Evolutionary conservation across 2,797 vertebrate species (phyloP), one percentile per base, ranked within the genome.

Genomic region (Crax fasciolata): DNA sequence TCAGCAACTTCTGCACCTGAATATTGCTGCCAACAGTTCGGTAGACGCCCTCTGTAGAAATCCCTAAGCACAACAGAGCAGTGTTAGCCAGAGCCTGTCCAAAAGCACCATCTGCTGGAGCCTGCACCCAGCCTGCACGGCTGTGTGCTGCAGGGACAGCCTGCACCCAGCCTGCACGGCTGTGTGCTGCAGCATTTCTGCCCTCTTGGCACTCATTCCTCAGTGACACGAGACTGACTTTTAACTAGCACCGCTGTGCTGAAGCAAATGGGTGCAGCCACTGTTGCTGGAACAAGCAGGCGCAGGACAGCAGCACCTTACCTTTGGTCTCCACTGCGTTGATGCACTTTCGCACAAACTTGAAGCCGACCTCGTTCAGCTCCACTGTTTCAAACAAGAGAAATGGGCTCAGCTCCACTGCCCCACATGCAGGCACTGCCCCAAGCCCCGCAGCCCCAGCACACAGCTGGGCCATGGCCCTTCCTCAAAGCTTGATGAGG

Each of bases 21-120:
- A 99, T 99, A 93, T 99, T 99, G 98, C 99, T 99, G 96, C 99
- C 99, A 94, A 99, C 99, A 0, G 99, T 99, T 90, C 99, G 98
- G 98, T 99, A 99, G 74, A 99, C 97, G 16, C 99, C 99, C 96
- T 99, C 99, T 12, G 99, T 98, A 67, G 98, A 97, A 95, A 99
- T 97, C 72, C 99, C 99, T 99, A 70, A 4, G 62, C 44, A 84
- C 70, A 35, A 76, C 78, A 92, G 78, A 88, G 21, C 39, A 28
- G 44, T 0, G 0, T 93, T 3, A 94, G 30, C 24, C 6, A 10
- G 41, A 9, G 35, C 24, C 24, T 73, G 57, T 21, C 41, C 93
- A 23, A 68, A 89, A 43, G 89, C 90, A 51, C 95, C 96, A 87
- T 54, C 96, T 68, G 16, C 32, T 57, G 90, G 62, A 55, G 25